Evolutionary conservation across 2,888 invertebrate species (phyloP).

Genomic region (Melieria picta): DNA sequence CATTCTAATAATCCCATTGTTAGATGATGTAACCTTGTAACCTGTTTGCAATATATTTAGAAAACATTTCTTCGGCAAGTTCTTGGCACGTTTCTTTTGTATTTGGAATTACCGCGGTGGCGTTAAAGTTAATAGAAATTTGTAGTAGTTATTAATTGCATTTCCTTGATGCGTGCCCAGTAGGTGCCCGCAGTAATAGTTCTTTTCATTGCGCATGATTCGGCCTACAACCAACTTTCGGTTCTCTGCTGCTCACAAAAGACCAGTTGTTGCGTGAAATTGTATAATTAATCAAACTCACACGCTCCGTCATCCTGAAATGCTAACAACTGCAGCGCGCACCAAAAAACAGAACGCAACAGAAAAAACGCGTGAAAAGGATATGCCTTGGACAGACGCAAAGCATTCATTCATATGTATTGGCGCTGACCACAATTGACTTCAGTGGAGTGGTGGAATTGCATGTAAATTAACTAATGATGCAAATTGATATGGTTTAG

Average conservation of each 20-base stretch:
- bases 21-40: background rate
- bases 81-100: no score
- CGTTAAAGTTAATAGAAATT: conserved; percentile 46
- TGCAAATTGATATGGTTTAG: no score
- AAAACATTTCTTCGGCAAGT: no score
- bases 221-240: conserved; percentile 31
- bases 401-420: no score
- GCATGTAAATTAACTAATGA: no score
- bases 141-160: conserved; percentile 50
- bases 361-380: conserved; percentile 52
- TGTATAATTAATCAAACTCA: conserved; percentile 65
- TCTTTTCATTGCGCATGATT: conserved; percentile 45
- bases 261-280: conserved; percentile 65
- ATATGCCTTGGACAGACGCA: conserved; percentile 40
- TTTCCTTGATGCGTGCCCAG: conserved; percentile 33
- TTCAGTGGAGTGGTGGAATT: no score
- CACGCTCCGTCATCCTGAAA: conserved; percentile 43
- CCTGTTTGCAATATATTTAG: no score
- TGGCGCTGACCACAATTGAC: no score
- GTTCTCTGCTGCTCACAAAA: conserved; percentile 38
- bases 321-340: conserved; percentile 28
- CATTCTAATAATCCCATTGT: background rate
- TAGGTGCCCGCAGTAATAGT: conserved; percentile 30
- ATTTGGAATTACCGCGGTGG: conserved; percentile 51
- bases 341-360: conserved; percentile 10